Evolutionary conservation across 2,797 vertebrate genomes (phyloP).

Genomic region (Xiphorhynchus erythropygius): DNA sequence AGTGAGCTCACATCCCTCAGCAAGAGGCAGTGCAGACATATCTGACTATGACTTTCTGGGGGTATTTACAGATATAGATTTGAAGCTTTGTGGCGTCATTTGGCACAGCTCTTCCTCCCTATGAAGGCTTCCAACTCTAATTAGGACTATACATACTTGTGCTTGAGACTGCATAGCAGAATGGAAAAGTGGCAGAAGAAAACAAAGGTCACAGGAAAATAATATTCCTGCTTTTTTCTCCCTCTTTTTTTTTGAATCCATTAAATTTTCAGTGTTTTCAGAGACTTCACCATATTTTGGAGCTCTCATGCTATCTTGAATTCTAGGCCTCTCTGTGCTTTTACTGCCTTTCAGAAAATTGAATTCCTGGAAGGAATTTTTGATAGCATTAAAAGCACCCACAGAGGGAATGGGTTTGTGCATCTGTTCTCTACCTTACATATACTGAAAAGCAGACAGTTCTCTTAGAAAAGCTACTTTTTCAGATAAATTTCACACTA

Average conservation of each 20-base stretch:
- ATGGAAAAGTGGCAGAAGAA: background rate
- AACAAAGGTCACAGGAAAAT: background rate
- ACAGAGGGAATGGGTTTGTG: background rate
- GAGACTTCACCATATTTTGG: background rate
- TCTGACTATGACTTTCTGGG: background rate
- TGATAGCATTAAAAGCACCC: background rate
- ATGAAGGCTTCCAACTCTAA: background rate
- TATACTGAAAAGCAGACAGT: background rate
- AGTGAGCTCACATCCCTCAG: background rate
- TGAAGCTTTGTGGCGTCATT: background rate
- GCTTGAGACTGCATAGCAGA: background rate
- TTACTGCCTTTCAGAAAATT: background rate
- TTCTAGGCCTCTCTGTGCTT: background rate
- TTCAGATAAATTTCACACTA: background rate
- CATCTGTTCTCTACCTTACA: background rate
- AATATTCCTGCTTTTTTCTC: background rate
- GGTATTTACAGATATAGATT: background rate
- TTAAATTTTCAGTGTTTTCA: background rate
- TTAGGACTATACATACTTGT: background rate
- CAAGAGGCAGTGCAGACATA: background rate
- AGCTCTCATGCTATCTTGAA: background rate
- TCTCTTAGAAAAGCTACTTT: background rate
- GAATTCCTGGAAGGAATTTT: slow-evolving; percentile 17
- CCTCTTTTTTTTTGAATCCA: background rate
- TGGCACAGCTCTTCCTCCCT: background rate